Conservation (phyloP, 2,888 invertebrate species). For the Stenurella melanura region DNA sequence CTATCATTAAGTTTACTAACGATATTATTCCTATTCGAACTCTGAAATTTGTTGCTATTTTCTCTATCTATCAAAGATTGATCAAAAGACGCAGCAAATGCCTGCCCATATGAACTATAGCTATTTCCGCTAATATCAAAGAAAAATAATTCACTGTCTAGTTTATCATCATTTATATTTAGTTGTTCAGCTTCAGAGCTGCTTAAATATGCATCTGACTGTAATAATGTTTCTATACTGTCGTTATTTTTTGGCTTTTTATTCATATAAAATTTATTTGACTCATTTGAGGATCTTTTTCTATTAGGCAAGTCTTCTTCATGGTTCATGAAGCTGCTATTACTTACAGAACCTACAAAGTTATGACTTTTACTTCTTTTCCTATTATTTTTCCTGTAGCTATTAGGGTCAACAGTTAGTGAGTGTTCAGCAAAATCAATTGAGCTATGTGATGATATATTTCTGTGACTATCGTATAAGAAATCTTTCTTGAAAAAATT, state of each 20-base stretch:
- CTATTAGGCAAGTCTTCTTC: background rate
- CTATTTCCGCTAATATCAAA: conserved; percentile 5
- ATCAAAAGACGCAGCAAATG: background rate
- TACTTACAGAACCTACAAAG: background rate
- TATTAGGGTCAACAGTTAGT: background rate
- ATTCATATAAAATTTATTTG: background rate
- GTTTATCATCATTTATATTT: background rate
- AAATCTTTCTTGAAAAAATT: background rate
- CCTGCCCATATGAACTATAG: background rate
- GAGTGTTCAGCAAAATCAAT: background rate
- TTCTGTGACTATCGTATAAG: background rate
- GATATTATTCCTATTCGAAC: too few relatives aligned
- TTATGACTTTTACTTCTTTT: background rate
- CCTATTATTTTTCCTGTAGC: background rate
- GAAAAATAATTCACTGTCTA: background rate
- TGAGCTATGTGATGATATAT: too few relatives aligned
- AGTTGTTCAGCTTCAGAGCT: background rate
- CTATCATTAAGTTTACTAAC: too few relatives aligned
- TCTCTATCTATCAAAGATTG: background rate
- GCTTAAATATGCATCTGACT: background rate
- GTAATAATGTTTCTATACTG: background rate
- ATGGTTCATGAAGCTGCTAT: background rate
- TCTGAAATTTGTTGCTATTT: background rate
- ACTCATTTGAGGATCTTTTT: background rate
- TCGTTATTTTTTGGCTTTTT: background rate